Evolutionary conservation across 2,888 invertebrate genomes (phyloP), one percentile per base, ranked within the genome.

Genomic region (Drosophila multiciliata): DNA sequence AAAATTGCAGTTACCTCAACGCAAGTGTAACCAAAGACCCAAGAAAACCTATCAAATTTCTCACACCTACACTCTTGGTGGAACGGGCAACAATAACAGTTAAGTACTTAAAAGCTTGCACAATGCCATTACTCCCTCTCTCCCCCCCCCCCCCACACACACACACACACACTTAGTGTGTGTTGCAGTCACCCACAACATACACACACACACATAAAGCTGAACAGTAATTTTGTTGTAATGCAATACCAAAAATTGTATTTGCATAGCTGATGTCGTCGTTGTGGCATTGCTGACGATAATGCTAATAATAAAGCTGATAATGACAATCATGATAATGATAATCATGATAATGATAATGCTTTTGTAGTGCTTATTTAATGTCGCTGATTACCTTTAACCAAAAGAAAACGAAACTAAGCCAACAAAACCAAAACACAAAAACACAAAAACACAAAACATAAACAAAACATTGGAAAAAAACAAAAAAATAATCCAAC

Each of bases 141-240:
- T 29, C 20, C 48, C 17, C 8, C 9, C 11, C 1, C n/a, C n/a
- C n/a, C n/a, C n/a, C n/a, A n/a, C n/a, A n/a, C n/a, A n/a, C n/a
- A n/a, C n/a, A n/a, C n/a, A 5, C 26, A 23, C 23, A 17, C 53
- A 29, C 11, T 11, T 33, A 54, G 45, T 66, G 62, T 54, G 38
- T 26, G 49, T 54, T 80, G 66, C 71, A 75, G 62, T 59, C 73
- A 38, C 82, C 66, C 66, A 69, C 76, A 65, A 49, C 20, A 52
- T 20, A 49, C 17, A 23, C 15, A 23, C 20, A 9, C 8, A 11
- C 33, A 17, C 23, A 55, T 17, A 60, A 57, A 48, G 29, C 52
- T 73, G 38, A 74, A 87, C 84, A 82, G 76, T 85, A 78, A 83
- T 88, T 89, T 89, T 76, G 83, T 77, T 89, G 90, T 90, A 90